A percentile compares a stretch with the other conserved stretches of the same genome.
phyloP scores from a whole-genome alignment of 2,797 vertebrate species.

The Coreius guichenoti region DNA sequence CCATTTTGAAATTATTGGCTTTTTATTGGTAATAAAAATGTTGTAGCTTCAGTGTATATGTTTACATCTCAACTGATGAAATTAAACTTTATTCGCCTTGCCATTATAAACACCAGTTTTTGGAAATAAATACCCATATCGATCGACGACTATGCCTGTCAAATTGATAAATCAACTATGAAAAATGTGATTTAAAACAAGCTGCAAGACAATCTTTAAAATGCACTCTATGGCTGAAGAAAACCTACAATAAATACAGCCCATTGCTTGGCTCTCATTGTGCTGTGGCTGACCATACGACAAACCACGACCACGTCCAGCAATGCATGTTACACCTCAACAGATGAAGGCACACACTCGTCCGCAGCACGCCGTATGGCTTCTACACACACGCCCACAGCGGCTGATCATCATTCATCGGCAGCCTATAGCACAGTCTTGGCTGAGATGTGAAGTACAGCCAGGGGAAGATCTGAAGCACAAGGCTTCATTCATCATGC shows the following conservation, averaged over 20 bases:
- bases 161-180: background rate
- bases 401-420: constrained; percentile 32
- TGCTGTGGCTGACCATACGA: background rate
- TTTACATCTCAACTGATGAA: background rate
- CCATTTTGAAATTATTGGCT: background rate
- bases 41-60: background rate
- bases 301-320: background rate
- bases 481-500: constrained; percentile 27
- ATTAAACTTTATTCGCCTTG: background rate
- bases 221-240: background rate
- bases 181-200: background rate
- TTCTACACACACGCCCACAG: constrained; percentile 1
- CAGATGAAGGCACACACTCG: constrained; percentile 27
- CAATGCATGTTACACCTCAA: constrained; percentile 31
- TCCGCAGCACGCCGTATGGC: background rate
- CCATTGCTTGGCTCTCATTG: background rate
- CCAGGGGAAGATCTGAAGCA: constrained; percentile 20
- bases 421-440: constrained; percentile 13
- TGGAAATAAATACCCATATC: background rate
- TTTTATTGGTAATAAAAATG: background rate
- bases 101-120: background rate
- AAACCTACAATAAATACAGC: background rate
- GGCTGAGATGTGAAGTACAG: constrained; percentile 22
- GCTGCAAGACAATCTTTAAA: background rate
- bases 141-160: background rate